Conservation (phyloP, 2,113 vertebrate genomes). For the Daboia siamensis region DNA sequence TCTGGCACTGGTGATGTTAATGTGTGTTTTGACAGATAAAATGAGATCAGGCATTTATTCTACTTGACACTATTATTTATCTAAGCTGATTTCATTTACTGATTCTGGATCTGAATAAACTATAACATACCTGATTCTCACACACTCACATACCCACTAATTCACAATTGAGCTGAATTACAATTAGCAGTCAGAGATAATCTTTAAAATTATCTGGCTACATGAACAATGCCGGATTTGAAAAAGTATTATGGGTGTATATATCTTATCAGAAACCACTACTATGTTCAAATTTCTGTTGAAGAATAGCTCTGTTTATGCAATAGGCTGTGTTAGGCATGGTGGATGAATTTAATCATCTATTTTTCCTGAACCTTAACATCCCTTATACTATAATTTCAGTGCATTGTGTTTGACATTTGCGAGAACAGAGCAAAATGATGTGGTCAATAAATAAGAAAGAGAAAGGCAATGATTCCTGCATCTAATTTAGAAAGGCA, state of each 20-base stretch:
- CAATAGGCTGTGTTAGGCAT: background rate
- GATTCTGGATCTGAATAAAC: slow-evolving; percentile 6
- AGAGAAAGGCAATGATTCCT: background rate
- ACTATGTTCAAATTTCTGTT: background rate
- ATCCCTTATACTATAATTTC: background rate
- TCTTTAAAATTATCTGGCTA: background rate
- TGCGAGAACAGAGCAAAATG: background rate
- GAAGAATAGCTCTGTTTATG: background rate
- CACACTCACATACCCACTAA: background rate
- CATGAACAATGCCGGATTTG: background rate
- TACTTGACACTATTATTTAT: slow-evolving; percentile 11
- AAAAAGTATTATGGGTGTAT: background rate
- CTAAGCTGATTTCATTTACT: slow-evolving; percentile 6
- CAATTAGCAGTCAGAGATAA: background rate
- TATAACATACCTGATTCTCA: slow-evolving; percentile 6
- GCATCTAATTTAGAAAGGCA: background rate
- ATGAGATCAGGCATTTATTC: background rate
- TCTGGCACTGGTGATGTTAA: slow-evolving; percentile 16
- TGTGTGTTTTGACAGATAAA: slow-evolving; percentile 25
- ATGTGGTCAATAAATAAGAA: background rate
- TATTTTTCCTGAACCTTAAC: background rate
- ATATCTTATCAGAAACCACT: background rate
- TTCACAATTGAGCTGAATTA: slow-evolving; percentile 2
- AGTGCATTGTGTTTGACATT: background rate
- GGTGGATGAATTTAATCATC: background rate